These are phyloP conservation scores for Lithosia quadra DNA, from an alignment of 2,888 invertebrate species.

Conservation along the genomic window DNA sequence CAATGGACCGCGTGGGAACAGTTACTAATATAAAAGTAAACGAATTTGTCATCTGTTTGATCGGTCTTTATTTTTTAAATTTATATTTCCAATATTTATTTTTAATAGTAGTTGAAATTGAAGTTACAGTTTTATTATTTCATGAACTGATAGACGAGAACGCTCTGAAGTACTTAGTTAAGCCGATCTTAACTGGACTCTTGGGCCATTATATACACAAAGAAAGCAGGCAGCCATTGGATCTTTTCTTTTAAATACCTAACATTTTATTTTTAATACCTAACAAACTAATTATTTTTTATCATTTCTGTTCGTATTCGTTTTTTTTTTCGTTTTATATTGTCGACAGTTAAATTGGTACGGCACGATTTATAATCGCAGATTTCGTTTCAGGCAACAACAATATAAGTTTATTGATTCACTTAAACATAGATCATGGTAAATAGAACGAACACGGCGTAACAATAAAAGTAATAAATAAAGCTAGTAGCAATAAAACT, in stretches of 20 bases:
- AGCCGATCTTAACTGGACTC: too few species aligned
- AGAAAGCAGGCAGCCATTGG: too few species aligned
- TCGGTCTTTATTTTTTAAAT: conserved; percentile 29
- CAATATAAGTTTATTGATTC: conserved; percentile 9
- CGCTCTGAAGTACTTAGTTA: too few species aligned
- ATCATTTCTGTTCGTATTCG: too few species aligned
- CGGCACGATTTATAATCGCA: conserved; percentile 1
- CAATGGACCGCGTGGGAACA: conserved; percentile 77
- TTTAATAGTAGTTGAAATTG: background rate
- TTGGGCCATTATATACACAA: too few species aligned
- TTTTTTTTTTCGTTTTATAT: too few species aligned
- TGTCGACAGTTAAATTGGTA: background rate
- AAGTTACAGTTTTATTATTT: background rate
- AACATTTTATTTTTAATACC: too few species aligned
- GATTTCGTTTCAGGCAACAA: background rate
- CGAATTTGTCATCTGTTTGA: conserved; percentile 46
- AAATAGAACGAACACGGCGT: conserved; percentile 10
- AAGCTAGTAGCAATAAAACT: conserved; percentile 2
- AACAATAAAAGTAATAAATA: conserved; percentile 8
- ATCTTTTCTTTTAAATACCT: too few species aligned
- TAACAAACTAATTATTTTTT: too few species aligned
- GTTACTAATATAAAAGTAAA: conserved; percentile 40
- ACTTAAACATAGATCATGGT: conserved; percentile 11
- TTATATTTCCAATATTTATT: background rate
- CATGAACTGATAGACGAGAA: too few species aligned